These are phyloP conservation scores for Zaprionus nigranus DNA, from an alignment of 1,140 invertebrate genomes.

Conservation along the genomic window DNA sequence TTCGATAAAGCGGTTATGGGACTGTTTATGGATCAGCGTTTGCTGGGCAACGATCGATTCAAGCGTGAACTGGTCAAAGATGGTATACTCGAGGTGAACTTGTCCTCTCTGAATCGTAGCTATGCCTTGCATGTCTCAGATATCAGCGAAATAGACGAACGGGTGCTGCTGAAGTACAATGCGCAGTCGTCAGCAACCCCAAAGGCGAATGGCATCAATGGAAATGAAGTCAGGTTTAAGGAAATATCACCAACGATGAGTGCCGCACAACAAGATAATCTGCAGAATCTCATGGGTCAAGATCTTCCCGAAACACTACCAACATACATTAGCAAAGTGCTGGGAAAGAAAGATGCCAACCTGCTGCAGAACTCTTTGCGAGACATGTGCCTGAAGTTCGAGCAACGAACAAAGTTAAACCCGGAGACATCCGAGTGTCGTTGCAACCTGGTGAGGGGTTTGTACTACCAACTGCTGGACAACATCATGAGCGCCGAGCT, in stretches of 20 bases:
- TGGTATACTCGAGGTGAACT: slow-evolving; percentile 90
- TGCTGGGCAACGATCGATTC: slow-evolving; percentile 85
- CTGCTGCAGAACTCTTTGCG: slow-evolving; percentile 20
- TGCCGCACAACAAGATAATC: slow-evolving; percentile 3
- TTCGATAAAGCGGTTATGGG: slow-evolving; percentile 91
- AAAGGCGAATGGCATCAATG: neutral
- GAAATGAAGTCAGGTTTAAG: neutral
- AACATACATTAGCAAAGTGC: slow-evolving; percentile 1
- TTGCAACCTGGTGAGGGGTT: slow-evolving; percentile 33
- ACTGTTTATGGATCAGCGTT: slow-evolving; percentile 61
- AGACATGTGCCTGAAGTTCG: slow-evolving; percentile 32
- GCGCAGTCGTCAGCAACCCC: neutral
- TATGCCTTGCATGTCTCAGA: slow-evolving; percentile 96
- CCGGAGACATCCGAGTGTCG: slow-evolving; percentile 10
- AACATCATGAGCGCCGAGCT: slow-evolving; percentile 92
- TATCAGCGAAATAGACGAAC: slow-evolving; percentile 97
- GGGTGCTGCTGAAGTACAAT: slow-evolving; percentile 91
- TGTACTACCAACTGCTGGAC: slow-evolving; percentile 96
- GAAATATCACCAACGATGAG: neutral
- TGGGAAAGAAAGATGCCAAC: slow-evolving; percentile 14
- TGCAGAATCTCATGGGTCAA: slow-evolving; percentile 12
- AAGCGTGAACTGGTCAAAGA: slow-evolving; percentile 90
- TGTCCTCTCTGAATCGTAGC: slow-evolving; percentile 92
- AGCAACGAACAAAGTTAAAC: neutral
- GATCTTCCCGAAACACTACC: slow-evolving; percentile 41